phyloP scores from a whole-genome alignment of 92 coral and sea anemone species.

The Siderastrea siderea region DNA sequence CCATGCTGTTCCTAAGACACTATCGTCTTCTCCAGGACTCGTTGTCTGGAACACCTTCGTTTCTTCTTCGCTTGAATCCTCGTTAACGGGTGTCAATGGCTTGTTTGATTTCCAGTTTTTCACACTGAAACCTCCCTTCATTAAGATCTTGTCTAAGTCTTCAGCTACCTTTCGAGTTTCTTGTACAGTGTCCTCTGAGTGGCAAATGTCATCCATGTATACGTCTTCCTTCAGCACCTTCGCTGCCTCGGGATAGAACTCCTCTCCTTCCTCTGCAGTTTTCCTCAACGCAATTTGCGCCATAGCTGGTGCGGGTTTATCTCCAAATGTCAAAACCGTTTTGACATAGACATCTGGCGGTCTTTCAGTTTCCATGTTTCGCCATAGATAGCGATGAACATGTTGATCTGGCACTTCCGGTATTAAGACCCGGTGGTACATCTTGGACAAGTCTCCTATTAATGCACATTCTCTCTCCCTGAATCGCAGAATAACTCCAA shows the following conservation, averaged over 20 bases:
- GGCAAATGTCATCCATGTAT: constrained; percentile 79
- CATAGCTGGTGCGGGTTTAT: constrained; percentile 23
- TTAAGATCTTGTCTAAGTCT: constrained; percentile 63
- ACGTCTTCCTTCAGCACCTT: constrained; percentile 61
- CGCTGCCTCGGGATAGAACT: constrained; percentile 69
- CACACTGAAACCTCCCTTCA: constrained; percentile 69
- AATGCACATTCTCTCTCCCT: constrained; percentile 56
- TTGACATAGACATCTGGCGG: constrained; percentile 48
- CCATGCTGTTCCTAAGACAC: constrained; percentile 65
- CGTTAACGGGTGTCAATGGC: constrained; percentile 4
- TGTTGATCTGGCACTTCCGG: constrained; percentile 50
- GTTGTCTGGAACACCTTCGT: constrained; percentile 13
- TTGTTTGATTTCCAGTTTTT: constrained; percentile 68
- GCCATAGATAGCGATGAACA: constrained; percentile 60
- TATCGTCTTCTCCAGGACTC: constrained; percentile 24
- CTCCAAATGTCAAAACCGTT: too few species aligned
- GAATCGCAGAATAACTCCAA: constrained; percentile 41
- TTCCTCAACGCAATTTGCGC: constrained; percentile 62
- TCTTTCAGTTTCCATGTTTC: constrained; percentile 48
- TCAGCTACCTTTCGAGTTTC: constrained; percentile 51
- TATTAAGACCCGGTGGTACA: constrained; percentile 58
- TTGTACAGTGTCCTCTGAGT: constrained; percentile 52
- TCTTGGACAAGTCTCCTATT: constrained; percentile 69
- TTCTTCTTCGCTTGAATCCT: constrained; percentile 40
- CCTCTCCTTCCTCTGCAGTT: constrained; percentile 64